phyloP scores from a whole-genome alignment of 2,888 invertebrate species.

The Ochropleura plecta region DNA sequence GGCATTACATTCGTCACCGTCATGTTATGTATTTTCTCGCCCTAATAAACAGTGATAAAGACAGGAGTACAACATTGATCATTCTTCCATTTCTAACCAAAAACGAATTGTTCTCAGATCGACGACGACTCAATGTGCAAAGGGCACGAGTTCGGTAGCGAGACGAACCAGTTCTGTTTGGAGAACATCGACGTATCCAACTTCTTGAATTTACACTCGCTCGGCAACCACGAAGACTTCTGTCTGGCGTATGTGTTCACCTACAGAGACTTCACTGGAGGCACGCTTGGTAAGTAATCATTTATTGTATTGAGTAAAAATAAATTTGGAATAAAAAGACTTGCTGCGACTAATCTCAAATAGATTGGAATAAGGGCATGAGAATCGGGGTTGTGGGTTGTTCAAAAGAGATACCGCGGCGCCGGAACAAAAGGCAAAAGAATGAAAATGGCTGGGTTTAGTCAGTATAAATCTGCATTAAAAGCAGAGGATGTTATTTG shows the following conservation, averaged over 20 bases:
- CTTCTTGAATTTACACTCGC: constrained; percentile 99
- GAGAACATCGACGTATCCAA: constrained; percentile 99
- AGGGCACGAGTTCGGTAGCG: constrained; percentile 83
- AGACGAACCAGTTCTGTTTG: constrained; percentile 97
- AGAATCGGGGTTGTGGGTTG: no score
- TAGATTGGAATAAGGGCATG: no score
- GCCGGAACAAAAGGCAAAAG: no score
- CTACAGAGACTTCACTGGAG: constrained; percentile 99
- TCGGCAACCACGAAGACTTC: constrained; percentile 99
- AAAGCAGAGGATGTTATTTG: no score
- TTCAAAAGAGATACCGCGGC: no score
- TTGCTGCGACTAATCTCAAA: no score
- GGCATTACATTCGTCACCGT: no score
- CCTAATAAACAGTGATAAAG: neutral
- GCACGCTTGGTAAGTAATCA: constrained; percentile 92
- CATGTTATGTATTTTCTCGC: neutral
- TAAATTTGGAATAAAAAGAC: no score
- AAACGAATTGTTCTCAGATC: constrained; percentile 91
- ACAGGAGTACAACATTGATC: neutral
- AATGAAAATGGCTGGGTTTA: no score
- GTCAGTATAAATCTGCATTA: no score
- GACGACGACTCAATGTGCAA: constrained; percentile 97
- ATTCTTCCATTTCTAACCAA: neutral
- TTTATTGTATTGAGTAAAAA: no score
- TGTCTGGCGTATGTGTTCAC: constrained; percentile 99